These are phyloP conservation scores for Muntiacus muntjak DNA, from an alignment of 2,113 vertebrate species.

Conservation along the genomic window DNA sequence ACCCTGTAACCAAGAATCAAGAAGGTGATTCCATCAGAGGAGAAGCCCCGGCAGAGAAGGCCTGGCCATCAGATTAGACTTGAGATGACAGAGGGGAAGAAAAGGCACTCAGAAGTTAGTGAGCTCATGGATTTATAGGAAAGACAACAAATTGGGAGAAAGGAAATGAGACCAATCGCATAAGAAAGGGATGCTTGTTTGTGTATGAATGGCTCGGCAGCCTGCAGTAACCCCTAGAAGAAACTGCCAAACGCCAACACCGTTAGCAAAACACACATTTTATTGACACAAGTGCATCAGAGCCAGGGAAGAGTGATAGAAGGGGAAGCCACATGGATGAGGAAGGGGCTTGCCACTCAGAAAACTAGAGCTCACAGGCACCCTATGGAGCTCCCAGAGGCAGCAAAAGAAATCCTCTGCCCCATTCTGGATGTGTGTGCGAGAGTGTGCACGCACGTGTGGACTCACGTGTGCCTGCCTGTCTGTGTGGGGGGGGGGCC, in stretches of 20 bases:
- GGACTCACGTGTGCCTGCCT: too few species aligned
- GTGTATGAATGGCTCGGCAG: rapidly evolving
- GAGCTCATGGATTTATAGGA: not conserved
- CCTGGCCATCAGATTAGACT: too few species aligned
- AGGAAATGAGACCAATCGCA: not conserved
- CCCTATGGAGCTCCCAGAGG: not conserved
- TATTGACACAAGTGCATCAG: not conserved
- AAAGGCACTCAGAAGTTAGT: not conserved
- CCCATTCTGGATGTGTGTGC: not conserved
- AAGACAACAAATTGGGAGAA: not conserved
- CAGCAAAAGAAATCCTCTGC: not conserved
- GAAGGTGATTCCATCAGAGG: not conserved
- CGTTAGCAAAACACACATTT: not conserved
- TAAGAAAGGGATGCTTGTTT: not conserved
- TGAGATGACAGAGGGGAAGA: not conserved
- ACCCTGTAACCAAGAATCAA: not conserved
- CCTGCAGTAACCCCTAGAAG: not conserved
- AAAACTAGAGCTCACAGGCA: not conserved
- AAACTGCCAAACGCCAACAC: not conserved
- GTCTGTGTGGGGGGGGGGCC: rapidly evolving
- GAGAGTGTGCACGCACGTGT: rapidly evolving
- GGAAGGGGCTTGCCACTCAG: not conserved
- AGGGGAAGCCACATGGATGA: not conserved
- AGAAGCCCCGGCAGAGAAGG: not conserved
- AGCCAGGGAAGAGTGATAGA: not conserved